Evolutionary conservation across 2,888 invertebrate genomes (phyloP).

Genomic region (Cartodere bifasciata): DNA sequence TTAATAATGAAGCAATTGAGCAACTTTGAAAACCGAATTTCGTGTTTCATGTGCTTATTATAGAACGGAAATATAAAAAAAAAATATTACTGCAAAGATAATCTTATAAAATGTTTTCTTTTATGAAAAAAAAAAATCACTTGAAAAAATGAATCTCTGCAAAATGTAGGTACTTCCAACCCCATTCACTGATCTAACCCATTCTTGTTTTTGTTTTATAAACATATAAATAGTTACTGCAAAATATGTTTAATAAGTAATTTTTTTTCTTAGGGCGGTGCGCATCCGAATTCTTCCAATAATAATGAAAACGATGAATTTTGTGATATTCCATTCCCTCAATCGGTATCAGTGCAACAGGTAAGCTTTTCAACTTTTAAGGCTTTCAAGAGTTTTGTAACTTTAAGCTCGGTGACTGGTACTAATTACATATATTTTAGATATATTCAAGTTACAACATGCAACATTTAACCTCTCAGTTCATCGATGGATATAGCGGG

Average conservation of each 20-base stretch:
- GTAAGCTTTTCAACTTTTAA: conserved; percentile 1
- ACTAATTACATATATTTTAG: conserved; percentile 27
- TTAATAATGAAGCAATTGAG: no score
- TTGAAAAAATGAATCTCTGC: no score
- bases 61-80: no score
- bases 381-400: background rate
- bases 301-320: conserved; percentile 39
- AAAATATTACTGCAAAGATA: no score
- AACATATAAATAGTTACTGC: no score
- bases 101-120: no score
- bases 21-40: no score
- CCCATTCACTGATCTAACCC: no score
- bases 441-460: conserved; percentile 47
- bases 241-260: conserved; percentile 4
- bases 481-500: conserved; percentile 45
- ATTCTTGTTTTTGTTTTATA: no score
- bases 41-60: no score
- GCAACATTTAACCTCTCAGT: conserved; percentile 47
- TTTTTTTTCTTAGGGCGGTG: conserved; percentile 29
- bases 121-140: no score
- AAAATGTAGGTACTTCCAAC: no score
- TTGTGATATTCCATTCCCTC: conserved; percentile 38
- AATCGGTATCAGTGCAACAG: conserved; percentile 24
- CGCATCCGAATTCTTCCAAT: conserved; percentile 35
- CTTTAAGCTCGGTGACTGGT: conserved; percentile 1